Evolutionary conservation across 2,113 vertebrate genomes (phyloP).

Genomic region (Xiphophorus maculatus): DNA sequence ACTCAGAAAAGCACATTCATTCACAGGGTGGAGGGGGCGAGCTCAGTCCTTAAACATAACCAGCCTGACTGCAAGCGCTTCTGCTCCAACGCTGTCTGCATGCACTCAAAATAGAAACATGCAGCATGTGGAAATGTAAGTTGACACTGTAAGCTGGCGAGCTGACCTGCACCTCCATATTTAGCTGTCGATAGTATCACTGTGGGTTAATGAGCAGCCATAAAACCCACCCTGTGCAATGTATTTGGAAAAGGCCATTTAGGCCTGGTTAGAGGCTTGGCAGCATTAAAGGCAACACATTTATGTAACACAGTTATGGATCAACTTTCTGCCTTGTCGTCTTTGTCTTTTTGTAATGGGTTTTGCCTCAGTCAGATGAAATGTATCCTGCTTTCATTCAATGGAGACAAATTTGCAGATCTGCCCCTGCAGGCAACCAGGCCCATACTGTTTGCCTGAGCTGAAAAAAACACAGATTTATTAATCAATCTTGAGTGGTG

Average conservation of each 20-base stretch:
- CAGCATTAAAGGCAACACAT: slow-evolving; percentile 1
- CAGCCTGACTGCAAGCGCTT: slow-evolving; percentile 45
- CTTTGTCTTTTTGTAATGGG: not conserved
- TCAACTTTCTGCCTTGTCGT: not conserved
- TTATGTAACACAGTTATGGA: not conserved
- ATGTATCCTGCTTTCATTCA: not conserved
- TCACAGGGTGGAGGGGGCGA: slow-evolving; percentile 37
- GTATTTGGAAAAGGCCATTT: slow-evolving; percentile 14
- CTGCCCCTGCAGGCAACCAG: not conserved
- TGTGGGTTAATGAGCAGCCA: slow-evolving; percentile 47
- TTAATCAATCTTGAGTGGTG: slow-evolving; percentile 11
- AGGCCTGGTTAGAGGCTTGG: slow-evolving; percentile 27
- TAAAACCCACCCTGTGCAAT: slow-evolving; percentile 22
- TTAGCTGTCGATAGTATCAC: slow-evolving; percentile 58
- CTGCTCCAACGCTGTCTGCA: slow-evolving; percentile 22
- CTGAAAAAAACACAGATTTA: slow-evolving; percentile 6
- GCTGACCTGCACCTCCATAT: slow-evolving; percentile 62
- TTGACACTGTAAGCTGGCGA: slow-evolving; percentile 62
- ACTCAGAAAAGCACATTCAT: slow-evolving; percentile 38
- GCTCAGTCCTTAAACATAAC: slow-evolving; percentile 47
- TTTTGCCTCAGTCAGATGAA: not conserved
- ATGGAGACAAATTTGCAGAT: not conserved
- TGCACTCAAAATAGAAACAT: slow-evolving; percentile 62
- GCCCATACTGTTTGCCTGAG: not conserved
- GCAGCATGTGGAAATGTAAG: slow-evolving; percentile 66